Evolutionary conservation across 1,140 invertebrate species (phyloP), one percentile per base, ranked within the genome.

Genomic region (Ceratitis capitata): DNA sequence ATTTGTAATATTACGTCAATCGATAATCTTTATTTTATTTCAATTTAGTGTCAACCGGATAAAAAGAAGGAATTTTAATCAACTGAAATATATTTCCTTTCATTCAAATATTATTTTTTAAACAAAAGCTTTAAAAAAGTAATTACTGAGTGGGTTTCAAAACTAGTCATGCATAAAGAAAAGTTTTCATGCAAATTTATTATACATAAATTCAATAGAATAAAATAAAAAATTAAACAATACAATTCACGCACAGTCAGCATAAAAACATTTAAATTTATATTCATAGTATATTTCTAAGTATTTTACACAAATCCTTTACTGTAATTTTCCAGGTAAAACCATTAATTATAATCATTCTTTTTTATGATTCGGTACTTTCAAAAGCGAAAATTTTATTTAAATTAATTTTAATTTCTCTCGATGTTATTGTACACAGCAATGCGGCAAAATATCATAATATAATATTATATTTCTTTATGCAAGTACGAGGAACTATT

Each of bases 371-470:
- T 26, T 78, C 16, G 39, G 42, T 78, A 32, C 45, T n/a, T n/a
- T n/a, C n/a, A n/a, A n/a, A 16, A 78, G 16, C 39, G 45, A 78
- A 78, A 47, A 9, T 45, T 45, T 14, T 45, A 78, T 78, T 45
- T 78, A 23, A 47, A 78, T 78, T 78, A 39, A 78, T 78, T 45
- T n/a, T 45, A 32, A 78, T 78, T 78, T 45, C 64, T n/a, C n/a
- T n/a, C n/a, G n/a, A 39, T 78, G 23, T 45, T 45, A 47, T 45
- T 6, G 23, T 78, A 45, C 26, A 78, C 39, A n/a, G n/a, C n/a
- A 45, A 78, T 45, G 69, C 69, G 69, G 32, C 32, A 39, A 78
- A 45, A 78, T 78, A 45, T 35, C 16, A 69, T 19, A 35, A 78
- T n/a, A 23, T 39, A 47, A 78, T 78, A 19, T n/a, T n/a, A 42